Base-by-base conservation (phyloP, 2,797 vertebrate species). In the Oreochromis mossambicus region DNA sequence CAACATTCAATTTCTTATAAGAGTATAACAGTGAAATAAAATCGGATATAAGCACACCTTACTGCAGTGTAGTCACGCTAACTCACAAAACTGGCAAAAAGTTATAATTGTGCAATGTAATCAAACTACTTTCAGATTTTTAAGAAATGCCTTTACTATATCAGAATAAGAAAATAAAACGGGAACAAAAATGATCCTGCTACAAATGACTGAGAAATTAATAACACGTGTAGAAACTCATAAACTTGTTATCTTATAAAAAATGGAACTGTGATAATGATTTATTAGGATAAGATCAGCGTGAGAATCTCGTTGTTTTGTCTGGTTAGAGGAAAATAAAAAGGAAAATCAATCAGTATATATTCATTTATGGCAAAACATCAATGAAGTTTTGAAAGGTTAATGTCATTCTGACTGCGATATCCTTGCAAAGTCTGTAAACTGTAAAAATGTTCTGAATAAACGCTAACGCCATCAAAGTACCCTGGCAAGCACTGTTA, bases 1-100 rank as follows among this genome's bases (percentile, higher is more conserved):
- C 76, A 78, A 56, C 79, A 89, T 90, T 88, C 89, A 87, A 52
- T 90, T 88, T 87, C 85, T 86, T 90, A 11, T 58, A 9, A 14
- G 81, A 81, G 21, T 55, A 50, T 91, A 41, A 84, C 75, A 56
- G 43, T 78, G 75, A 5, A 83, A 61, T 50, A 88, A 77, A 81
- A 88, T 86, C 77, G 21, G 46, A 86, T 79, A 56, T 8, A 88
- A 68, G 84, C 19, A 82, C 77, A 75, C 48, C 52, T 43, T 48
- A 11, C 58, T 80, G 61, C 68, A 34, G 52, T 78, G 11, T 52
- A 79, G 77, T 79, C 11, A 79, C 21, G 66, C 12, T 10, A 51
- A 78, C 70, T 80, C 26, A 55, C 26, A 66, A 51, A 84, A 48
- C 2, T 8, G 4, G 3, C 17, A 36, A 14, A 52, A 85, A 83